These are phyloP conservation scores for Apostichopus japonicus DNA, from an alignment of 35 echinoderm and acorn worm species.

Conservation along the genomic window DNA sequence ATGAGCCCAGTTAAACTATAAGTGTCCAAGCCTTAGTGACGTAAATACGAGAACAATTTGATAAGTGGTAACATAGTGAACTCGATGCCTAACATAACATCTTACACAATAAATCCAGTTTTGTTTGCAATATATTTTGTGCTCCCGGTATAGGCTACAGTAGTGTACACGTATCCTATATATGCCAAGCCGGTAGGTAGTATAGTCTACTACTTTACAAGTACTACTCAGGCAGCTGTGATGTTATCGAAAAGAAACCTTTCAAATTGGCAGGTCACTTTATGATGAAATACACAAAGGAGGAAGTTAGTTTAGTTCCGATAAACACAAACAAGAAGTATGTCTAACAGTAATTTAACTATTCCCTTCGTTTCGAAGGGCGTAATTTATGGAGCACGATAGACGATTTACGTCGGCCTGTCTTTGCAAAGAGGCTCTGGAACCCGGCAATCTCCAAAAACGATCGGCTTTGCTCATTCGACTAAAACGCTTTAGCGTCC, in stretches of 20 bases:
- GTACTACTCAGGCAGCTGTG: too few species aligned
- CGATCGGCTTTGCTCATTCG: not conserved
- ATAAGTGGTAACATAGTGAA: not conserved
- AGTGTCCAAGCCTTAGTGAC: not conserved
- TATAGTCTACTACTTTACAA: too few species aligned
- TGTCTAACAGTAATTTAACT: not conserved
- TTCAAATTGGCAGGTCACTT: slow-evolving; percentile 3
- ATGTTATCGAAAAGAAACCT: not conserved
- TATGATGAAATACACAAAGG: slow-evolving; percentile 9
- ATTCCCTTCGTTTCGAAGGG: not conserved
- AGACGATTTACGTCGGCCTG: not conserved
- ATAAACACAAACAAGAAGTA: slow-evolving; percentile 23
- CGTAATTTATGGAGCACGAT: not conserved
- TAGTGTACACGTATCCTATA: too few species aligned
- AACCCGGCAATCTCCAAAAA: not conserved
- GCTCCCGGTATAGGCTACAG: too few species aligned
- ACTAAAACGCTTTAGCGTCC: slow-evolving; percentile 1
- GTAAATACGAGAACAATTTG: not conserved
- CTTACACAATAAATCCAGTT: not conserved
- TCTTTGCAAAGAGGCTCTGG: not conserved
- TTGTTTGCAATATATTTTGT: not conserved
- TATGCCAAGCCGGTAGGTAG: too few species aligned
- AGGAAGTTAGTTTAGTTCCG: slow-evolving; percentile 8
- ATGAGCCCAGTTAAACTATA: too few species aligned
- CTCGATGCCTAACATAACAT: not conserved